A percentile compares a stretch with the other conserved stretches of the same genome.
These are phyloP conservation scores for Thymallus thymallus DNA, from an alignment of 2,113 vertebrate species.

Conservation along the genomic window DNA sequence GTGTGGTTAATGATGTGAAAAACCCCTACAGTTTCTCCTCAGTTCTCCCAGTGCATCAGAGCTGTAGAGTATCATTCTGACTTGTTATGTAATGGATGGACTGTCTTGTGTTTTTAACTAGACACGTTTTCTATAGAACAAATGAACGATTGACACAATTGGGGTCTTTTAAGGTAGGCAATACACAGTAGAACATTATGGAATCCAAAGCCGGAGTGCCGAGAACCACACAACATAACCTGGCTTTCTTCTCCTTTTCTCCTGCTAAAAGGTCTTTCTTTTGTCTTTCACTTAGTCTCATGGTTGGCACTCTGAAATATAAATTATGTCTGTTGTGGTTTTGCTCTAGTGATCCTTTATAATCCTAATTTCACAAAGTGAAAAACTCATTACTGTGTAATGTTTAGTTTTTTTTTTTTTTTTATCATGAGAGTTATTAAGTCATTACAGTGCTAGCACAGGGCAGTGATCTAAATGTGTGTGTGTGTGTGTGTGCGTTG, in stretches of 20 bases:
- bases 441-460: neutral
- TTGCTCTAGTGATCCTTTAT: conserved; percentile 2
- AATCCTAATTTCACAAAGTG: conserved; percentile 4
- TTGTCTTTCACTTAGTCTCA: conserved; percentile 4
- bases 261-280: neutral
- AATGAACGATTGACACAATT: too few relatives aligned
- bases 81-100: conserved; percentile 39
- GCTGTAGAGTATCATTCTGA: conserved; percentile 34
- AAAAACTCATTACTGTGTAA: conserved; percentile 10
- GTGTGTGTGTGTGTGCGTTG: conserved; percentile 5
- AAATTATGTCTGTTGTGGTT: neutral
- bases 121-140: conserved; percentile 6
- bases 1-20: conserved; percentile 62
- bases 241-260: neutral
- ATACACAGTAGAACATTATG: neutral
- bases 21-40: conserved; percentile 31
- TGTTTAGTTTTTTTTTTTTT: neutral
- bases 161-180: neutral
- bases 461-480: conserved; percentile 10
- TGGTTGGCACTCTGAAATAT: neutral
- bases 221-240: neutral
- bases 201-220: too few relatives aligned
- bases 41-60: too few relatives aligned
- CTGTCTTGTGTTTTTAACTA: conserved; percentile 15
- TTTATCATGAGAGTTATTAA: neutral